Base-by-base conservation (phyloP, 1,140 invertebrate species). In the Steinernema feltiae region DNA sequence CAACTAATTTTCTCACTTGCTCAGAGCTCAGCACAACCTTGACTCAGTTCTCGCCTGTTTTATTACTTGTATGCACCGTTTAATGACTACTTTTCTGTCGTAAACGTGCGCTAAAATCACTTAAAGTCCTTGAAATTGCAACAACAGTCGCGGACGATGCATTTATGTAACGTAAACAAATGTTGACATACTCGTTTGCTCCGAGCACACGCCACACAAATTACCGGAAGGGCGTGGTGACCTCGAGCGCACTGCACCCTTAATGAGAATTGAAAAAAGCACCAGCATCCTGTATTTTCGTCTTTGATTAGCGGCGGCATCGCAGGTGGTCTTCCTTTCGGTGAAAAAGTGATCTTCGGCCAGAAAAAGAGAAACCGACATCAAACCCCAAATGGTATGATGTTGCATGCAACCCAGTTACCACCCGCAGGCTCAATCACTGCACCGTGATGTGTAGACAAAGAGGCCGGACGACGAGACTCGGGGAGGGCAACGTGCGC, bases 351-450 rank as follows among this genome's bases (percentile, higher is more conserved):
- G 41, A 27, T 63, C 7, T 63, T 63, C 24, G 12, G 24, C 53
- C 53, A 21, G 53, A 63, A 63, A 27, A 27, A 21, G 3, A 27
- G 53, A 63, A 63, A 27, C 2, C 3, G 7, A 3, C 24, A 3
- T 21, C 7, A 63, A 27, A 7, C 2, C 7, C 15, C 53, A 21
- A 27, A 3, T 63, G 53, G n/a, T n/a, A n/a, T n/a, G 3, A 63
- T 63, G 53, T 63, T 63, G 53, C 53, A 63, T 63, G 53, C 53
- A 63, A 63, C 53, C 53, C 24, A 63, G 12, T 63, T 63, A 63
- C 53, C 53, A 27, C 53, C 53, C 53, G 53, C 24, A 12, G 53
- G 53, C 3, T 7, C 7, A 17, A 27, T 17, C 12, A 27, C 53
- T 21, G 53, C 24, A 41, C 35, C 35, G 35, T 63, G 12, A n/a